Conservation (phyloP, 2,888 invertebrate species). For the Ptilodon capucinus region DNA sequence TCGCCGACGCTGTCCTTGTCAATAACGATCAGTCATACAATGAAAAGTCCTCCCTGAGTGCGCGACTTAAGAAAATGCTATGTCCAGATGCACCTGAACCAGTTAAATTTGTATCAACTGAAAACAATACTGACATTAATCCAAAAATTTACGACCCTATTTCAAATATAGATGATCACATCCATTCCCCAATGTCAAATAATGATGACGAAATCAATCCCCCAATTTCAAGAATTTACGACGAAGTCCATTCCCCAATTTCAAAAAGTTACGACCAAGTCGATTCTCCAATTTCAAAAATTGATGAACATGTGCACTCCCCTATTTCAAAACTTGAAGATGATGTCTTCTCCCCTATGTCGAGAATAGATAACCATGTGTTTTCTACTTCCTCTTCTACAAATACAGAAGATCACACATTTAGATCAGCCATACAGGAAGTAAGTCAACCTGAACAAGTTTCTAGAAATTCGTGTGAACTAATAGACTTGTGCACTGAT, state of each 20-base stretch:
- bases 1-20: conserved; percentile 81
- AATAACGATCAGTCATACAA: conserved; percentile 53
- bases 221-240: no score
- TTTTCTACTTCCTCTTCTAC: conserved; percentile 27
- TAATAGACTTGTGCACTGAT: conserved; percentile 51
- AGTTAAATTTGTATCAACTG: conserved; percentile 20
- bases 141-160: no score
- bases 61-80: conserved; percentile 69
- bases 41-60: conserved; percentile 51
- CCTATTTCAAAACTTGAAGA: no score
- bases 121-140: conserved; percentile 18
- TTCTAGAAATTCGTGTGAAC: conserved; percentile 28
- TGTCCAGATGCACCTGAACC: conserved; percentile 39
- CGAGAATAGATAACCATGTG: conserved; percentile 13
- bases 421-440: conserved; percentile 13
- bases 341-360: background rate
- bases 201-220: no score
- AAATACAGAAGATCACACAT: conserved; percentile 18
- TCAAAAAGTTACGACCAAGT: no score
- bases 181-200: no score
- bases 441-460: conserved; percentile 13
- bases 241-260: no score
- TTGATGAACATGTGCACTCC: no score
- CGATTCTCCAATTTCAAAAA: no score
- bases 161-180: no score